Percentiles rank a stretch among this genome's conserved stretches.
Evolutionary conservation across 2,888 invertebrate species (phyloP).

Genomic region (Acleris emargana): DNA sequence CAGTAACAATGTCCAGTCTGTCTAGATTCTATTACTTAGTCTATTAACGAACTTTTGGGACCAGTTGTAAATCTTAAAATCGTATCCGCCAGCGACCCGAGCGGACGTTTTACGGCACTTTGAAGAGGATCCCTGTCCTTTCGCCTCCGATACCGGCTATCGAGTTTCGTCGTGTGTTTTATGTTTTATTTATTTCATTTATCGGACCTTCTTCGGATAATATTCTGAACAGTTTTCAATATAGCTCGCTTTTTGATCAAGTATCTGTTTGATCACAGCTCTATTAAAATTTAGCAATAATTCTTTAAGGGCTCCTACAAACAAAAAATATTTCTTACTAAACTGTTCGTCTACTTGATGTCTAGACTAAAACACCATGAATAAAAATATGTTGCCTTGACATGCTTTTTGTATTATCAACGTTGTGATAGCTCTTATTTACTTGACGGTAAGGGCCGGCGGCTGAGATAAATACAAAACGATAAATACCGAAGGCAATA

Average conservation of each 20-base stretch:
- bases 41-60: constrained; percentile 50
- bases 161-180: constrained; percentile 35
- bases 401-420: too few relatives aligned
- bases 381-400: too few relatives aligned
- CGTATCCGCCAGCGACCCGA: constrained; percentile 50
- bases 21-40: constrained; percentile 13
- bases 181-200: constrained; percentile 37
- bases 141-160: constrained; percentile 40
- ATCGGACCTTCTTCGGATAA: constrained; percentile 2
- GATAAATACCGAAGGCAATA: too few relatives aligned
- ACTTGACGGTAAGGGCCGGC: too few relatives aligned
- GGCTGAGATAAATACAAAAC: too few relatives aligned
- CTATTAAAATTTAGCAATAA: too few relatives aligned
- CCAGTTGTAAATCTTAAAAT: constrained; percentile 59
- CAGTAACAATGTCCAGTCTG: background rate
- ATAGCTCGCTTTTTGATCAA: background rate
- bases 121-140: constrained; percentile 49
- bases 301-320: background rate
- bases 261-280: background rate
- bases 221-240: constrained; percentile 12
- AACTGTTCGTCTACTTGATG: too few relatives aligned
- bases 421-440: too few relatives aligned
- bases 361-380: too few relatives aligned
- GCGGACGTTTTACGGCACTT: constrained; percentile 56
- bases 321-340: background rate